Base-by-base conservation (phyloP, 1,140 invertebrate genomes). In the Varroa destructor region DNA sequence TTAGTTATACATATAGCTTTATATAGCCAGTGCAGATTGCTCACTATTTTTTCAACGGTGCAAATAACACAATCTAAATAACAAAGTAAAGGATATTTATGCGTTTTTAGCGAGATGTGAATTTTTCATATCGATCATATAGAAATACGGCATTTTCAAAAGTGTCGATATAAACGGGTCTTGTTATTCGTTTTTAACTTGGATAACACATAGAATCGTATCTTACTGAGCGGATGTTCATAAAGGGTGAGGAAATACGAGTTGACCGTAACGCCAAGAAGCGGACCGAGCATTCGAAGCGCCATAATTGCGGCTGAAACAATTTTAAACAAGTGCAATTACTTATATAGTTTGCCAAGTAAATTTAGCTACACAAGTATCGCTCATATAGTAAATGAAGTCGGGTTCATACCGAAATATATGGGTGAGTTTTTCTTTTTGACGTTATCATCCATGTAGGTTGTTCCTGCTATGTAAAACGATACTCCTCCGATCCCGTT, bases 201-300 rank as follows among this genome's bases (percentile, higher is more conserved):
- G 25, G 0, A 25, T 25, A 25, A 25, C 25, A 25, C 25, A 25
- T 25, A 25, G 25, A 25, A 51, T 51, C 46, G 8, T 51, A 5
- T 36, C 61, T 67, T 40, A 67, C 74, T 54, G 46, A 76, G 76
- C 5, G 76, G 76, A 74, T 77, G 73, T 72, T 77, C 76, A 58
- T 77, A 76, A 12, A 73, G 72, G 14, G 72, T 67, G 4, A 77
- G 70, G 55, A 71, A 74, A 40, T 74, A 71, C 14, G 75, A 75
- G 14, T 75, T 74, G 1, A 77, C 51, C 6, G 75, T 56, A 54
- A 75, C 76, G 37, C 76, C 76, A 51, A 73, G 36, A 10, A 75
- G 71, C 5, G 76, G 75, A 42, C 76, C 76, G 10, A 75, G 56
- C 25, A 77, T 56, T 56, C 76, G 72, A 6, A 76, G 55, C n/a